phyloP scores from a whole-genome alignment of 2,888 invertebrate species.

The Chloromyia formosa region DNA sequence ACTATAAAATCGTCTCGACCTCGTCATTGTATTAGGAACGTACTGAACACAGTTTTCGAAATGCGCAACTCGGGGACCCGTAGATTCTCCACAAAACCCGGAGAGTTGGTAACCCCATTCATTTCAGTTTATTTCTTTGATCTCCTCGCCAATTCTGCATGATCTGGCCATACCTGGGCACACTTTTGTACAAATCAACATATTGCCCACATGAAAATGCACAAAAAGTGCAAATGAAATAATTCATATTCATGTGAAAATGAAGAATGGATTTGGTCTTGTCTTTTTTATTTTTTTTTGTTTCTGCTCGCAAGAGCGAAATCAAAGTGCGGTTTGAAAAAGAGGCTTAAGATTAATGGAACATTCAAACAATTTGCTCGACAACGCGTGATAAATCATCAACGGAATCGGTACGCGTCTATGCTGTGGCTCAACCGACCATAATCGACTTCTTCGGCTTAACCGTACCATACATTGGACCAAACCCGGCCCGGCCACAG shows the following conservation, averaged over 20 bases:
- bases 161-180: no score
- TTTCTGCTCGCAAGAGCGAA: background rate
- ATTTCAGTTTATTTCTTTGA: no score
- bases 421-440: no score
- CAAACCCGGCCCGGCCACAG: background rate
- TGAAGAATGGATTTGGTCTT: slow-evolving; percentile 38
- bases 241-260: slow-evolving; percentile 29
- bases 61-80: no score
- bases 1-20: no score
- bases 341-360: slow-evolving; percentile 48
- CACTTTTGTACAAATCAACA: no score
- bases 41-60: no score
- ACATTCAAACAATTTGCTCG: slow-evolving; percentile 53
- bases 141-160: no score
- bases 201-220: slow-evolving; percentile 4
- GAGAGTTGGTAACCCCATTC: no score
- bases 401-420: slow-evolving; percentile 51
- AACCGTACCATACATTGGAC: background rate
- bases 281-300: no score
- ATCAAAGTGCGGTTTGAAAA: slow-evolving; percentile 31
- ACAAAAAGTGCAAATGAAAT: slow-evolving; percentile 30
- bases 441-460: background rate
- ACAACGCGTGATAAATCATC: slow-evolving; percentile 53
- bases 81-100: no score
- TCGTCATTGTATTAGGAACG: no score